Conservation (phyloP, 2,113 vertebrate genomes). For the Sialia sialis region DNA sequence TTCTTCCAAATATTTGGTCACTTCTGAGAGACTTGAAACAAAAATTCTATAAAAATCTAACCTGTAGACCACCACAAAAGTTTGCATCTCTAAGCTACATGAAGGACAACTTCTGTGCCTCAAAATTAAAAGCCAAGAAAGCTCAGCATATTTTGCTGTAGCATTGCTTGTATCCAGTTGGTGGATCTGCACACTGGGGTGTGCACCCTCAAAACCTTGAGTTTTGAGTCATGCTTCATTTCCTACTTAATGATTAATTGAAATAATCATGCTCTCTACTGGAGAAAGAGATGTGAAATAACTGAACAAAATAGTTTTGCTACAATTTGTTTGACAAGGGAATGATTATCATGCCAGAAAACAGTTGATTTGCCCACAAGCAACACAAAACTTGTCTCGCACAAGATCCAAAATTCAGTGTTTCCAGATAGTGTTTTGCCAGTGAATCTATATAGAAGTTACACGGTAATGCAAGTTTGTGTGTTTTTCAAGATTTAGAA, state of each 20-base stretch:
- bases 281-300: not conserved
- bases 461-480: not conserved
- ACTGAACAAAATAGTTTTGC: not conserved
- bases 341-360: not conserved
- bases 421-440: not conserved
- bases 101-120: not conserved
- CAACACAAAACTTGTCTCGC: not conserved
- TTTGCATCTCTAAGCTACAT: not conserved
- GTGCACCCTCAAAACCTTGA: not conserved
- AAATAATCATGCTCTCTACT: not conserved
- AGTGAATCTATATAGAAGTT: not conserved
- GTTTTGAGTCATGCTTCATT: not conserved
- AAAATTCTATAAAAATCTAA: not conserved
- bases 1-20: constrained; percentile 5
- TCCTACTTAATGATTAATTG: not conserved
- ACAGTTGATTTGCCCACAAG: not conserved
- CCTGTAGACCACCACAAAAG: not conserved
- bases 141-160: not conserved
- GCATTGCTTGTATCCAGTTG: not conserved
- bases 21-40: not conserved
- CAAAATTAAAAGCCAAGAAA: not conserved
- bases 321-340: not conserved
- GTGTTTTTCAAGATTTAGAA: not conserved
- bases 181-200: not conserved
- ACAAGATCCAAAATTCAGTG: not conserved